Evolutionary conservation across 2,888 invertebrate species (phyloP).

Genomic region (Alsophila aescularia): DNA sequence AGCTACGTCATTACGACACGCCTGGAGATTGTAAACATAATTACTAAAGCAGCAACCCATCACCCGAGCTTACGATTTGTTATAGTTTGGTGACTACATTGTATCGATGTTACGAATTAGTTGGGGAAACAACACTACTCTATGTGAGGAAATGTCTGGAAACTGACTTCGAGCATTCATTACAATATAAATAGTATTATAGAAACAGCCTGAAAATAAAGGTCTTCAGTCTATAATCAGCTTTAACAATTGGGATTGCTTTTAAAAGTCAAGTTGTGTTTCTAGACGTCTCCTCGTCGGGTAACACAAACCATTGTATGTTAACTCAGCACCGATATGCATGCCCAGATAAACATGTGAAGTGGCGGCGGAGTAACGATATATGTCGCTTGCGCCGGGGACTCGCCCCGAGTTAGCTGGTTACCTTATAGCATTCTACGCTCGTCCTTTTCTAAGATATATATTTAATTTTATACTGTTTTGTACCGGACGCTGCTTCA

Average conservation of each 20-base stretch:
- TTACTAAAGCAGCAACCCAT: conserved; percentile 32
- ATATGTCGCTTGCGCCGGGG: conserved; percentile 30
- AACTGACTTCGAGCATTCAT: background rate
- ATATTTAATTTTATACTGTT: conserved; percentile 37
- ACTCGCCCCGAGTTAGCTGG: conserved; percentile 25
- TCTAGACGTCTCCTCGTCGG: conserved; percentile 6
- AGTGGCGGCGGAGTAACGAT: conserved; percentile 33
- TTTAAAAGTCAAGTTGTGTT: background rate
- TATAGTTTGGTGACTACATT: conserved; percentile 41
- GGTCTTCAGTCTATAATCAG: background rate
- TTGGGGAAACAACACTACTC: conserved; percentile 22
- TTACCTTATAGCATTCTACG: conserved; percentile 49
- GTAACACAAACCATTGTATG: conserved; percentile 26
- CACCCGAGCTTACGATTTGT: conserved; percentile 47
- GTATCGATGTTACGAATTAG: conserved; percentile 45
- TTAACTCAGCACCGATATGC: conserved; percentile 54
- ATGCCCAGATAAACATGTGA: conserved; percentile 58
- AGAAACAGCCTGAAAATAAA: background rate
- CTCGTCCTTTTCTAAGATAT: conserved; percentile 51
- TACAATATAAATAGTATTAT: background rate
- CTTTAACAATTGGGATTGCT: too few relatives aligned
- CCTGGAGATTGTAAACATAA: conserved; percentile 23
- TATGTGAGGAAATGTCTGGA: conserved; percentile 11
- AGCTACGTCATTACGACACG: conserved; percentile 44
- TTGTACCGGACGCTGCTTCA: conserved; percentile 56